Conservation (phyloP, 1,140 invertebrate genomes). For the Pollicipes pollicipes region DNA sequence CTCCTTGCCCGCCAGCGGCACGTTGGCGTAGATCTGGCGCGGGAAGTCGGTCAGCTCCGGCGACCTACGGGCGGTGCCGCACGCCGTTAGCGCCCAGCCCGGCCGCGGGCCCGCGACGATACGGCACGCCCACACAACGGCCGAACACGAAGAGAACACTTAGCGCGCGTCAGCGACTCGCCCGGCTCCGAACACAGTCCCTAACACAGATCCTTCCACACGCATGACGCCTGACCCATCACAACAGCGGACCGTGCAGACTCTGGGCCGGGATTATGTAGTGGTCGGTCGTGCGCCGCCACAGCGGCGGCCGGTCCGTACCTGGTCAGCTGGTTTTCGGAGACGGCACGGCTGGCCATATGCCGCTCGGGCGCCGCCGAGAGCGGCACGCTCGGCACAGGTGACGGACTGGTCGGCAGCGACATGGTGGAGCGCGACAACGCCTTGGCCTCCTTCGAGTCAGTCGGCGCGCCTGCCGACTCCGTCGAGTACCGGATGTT, state of each 20-base stretch:
- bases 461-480: constrained; percentile 20
- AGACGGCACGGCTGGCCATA: constrained; percentile 18
- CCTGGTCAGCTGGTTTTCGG: constrained; percentile 19
- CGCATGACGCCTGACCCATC: too few relatives aligned
- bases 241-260: neutral
- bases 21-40: constrained; percentile 29
- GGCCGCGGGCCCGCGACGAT: too few relatives aligned
- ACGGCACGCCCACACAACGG: too few relatives aligned
- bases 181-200: too few relatives aligned
- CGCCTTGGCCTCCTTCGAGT: constrained; percentile 15
- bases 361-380: constrained; percentile 16
- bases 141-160: too few relatives aligned
- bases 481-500: constrained; percentile 50
- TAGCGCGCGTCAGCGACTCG: neutral
- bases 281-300: neutral
- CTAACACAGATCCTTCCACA: too few relatives aligned
- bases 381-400: constrained; percentile 21
- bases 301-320: constrained; percentile 77
- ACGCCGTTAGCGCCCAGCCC: too few relatives aligned
- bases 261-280: neutral
- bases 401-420: constrained; percentile 22
- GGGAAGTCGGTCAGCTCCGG: constrained; percentile 19
- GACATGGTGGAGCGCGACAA: constrained; percentile 22
- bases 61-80: too few relatives aligned
- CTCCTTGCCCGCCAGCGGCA: constrained; percentile 20